These are phyloP conservation scores for Drepana falcataria DNA, from an alignment of 2,888 invertebrate genomes.

Conservation along the genomic window DNA sequence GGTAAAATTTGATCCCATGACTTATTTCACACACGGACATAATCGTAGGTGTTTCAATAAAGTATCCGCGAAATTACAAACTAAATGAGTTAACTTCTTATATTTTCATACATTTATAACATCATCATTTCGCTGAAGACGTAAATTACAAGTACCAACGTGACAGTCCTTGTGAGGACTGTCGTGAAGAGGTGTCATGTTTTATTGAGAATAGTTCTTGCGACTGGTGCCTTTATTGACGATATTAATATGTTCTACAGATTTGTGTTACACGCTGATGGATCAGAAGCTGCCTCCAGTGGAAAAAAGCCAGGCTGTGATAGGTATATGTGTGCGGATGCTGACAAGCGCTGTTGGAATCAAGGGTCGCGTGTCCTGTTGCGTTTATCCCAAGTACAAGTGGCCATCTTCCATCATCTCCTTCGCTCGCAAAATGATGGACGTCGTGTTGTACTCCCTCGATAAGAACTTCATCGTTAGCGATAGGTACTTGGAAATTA, in stretches of 20 bases:
- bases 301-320: constrained; percentile 49
- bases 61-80: too few relatives aligned
- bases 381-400: constrained; percentile 46
- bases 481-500: constrained; percentile 38
- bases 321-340: constrained; percentile 41
- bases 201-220: too few relatives aligned
- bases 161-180: too few relatives aligned
- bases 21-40: too few relatives aligned
- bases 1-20: too few relatives aligned
- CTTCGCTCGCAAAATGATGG: constrained; percentile 41
- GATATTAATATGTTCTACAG: constrained; percentile 24
- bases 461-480: constrained; percentile 43
- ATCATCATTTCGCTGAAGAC: too few relatives aligned
- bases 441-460: constrained; percentile 36
- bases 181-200: too few relatives aligned
- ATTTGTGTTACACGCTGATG: constrained; percentile 48
- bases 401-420: constrained; percentile 45
- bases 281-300: constrained; percentile 48
- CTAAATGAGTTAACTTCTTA: too few relatives aligned
- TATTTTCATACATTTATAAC: too few relatives aligned
- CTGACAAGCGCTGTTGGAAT: constrained; percentile 36
- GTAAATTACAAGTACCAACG: too few relatives aligned
- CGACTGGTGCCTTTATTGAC: too few relatives aligned
- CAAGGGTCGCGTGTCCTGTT: constrained; percentile 28
- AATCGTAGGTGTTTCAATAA: too few relatives aligned